Conservation (phyloP, 2,113 vertebrate species). For the Neolamprologus fasciatus region DNA sequence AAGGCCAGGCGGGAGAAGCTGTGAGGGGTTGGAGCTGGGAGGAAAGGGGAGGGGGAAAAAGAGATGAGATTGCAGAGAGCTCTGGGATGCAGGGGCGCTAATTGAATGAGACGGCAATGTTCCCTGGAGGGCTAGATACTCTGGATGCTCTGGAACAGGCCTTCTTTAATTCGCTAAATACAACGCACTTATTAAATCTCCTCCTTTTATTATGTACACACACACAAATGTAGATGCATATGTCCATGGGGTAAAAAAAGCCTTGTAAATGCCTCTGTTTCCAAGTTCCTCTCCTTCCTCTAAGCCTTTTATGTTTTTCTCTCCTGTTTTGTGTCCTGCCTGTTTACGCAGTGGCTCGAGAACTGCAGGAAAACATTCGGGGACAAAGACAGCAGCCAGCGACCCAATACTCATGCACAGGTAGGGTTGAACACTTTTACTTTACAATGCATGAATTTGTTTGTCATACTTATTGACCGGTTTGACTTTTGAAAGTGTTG, state of each 20-base stretch:
- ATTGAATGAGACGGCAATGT: constrained; percentile 75
- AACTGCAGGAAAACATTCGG: constrained; percentile 95
- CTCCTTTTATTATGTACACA: constrained; percentile 8
- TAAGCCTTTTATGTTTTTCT: background rate
- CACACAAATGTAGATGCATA: background rate
- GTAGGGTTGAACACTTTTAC: constrained; percentile 56
- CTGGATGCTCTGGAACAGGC: constrained; percentile 62
- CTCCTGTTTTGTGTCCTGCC: background rate
- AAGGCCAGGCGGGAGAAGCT: constrained; percentile 5
- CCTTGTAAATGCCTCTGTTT: background rate
- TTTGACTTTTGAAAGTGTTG: background rate
- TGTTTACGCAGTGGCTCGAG: constrained; percentile 81
- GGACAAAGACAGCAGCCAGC: constrained; percentile 77
- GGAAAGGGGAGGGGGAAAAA: constrained; percentile 19
- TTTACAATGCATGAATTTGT: background rate
- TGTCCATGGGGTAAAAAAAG: background rate
- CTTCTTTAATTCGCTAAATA: constrained; percentile 76
- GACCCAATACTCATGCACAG: constrained; percentile 80
- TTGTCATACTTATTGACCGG: background rate
- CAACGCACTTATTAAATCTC: constrained; percentile 79
- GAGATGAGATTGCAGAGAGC: constrained; percentile 68
- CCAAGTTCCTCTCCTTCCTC: background rate
- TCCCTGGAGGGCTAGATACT: constrained; percentile 68
- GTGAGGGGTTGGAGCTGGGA: background rate
- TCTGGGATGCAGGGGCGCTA: constrained; percentile 72